Percentiles rank a stretch among this genome's conserved stretches.
These are phyloP conservation scores for Drosophila miranda DNA, from an alignment of 1,140 invertebrate species.

Conservation along the genomic window DNA sequence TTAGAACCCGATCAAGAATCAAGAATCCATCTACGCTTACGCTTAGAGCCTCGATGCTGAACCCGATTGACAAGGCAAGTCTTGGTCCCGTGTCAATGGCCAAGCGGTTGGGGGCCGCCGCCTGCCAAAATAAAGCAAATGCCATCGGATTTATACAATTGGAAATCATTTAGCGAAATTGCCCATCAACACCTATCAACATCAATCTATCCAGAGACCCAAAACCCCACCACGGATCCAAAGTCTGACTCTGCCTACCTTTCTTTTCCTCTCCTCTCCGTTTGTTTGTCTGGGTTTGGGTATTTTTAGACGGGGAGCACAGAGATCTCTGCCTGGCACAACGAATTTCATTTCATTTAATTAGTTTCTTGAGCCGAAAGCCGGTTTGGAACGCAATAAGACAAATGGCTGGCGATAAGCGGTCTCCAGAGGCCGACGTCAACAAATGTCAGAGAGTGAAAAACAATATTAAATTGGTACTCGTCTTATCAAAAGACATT, in stretches of 20 bases:
- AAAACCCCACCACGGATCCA: neutral
- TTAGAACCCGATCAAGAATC: neutral
- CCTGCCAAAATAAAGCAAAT: no score
- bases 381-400: conserved; percentile 58
- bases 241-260: neutral
- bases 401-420: conserved; percentile 47
- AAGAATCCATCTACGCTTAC: conserved; percentile 13
- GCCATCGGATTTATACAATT: conserved; percentile 26
- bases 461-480: conserved; percentile 39
- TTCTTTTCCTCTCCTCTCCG: conserved; percentile 1
- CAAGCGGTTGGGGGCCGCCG: conserved; percentile 28
- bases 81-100: conserved; percentile 44
- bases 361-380: conserved; percentile 44
- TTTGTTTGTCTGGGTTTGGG: conserved; percentile 10
- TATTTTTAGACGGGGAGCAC: conserved; percentile 29
- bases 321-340: conserved; percentile 19
- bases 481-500: conserved; percentile 27
- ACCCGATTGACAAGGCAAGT: conserved; percentile 10
- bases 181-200: conserved; percentile 22
- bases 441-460: conserved; percentile 55
- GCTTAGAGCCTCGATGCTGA: neutral
- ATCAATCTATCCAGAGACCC: neutral
- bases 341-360: conserved; percentile 37
- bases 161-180: conserved; percentile 27
- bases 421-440: conserved; percentile 19